phyloP scores from a whole-genome alignment of 37 sponge, comb jelly and placozoan species.

The Bolinopsis microptera region DNA sequence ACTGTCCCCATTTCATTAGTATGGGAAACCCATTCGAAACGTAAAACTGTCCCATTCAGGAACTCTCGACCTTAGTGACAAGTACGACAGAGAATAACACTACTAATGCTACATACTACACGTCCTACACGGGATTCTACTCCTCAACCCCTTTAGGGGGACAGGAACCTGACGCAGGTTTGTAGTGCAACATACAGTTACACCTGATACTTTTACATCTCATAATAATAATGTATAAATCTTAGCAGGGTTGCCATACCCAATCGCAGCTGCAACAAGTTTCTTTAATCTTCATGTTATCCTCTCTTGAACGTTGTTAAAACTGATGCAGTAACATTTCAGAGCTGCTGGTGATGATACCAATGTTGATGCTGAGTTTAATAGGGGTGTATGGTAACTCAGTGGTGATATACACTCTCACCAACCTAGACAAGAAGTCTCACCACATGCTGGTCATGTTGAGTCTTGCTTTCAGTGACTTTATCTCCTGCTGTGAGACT shows the following conservation, averaged over 20 bases:
- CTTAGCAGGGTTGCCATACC: too few relatives aligned
- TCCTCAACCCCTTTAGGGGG: background rate
- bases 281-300: too few relatives aligned
- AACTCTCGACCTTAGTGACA: background rate
- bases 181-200: too few relatives aligned
- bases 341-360: slow-evolving; percentile 23
- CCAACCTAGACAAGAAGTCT: background rate
- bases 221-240: too few relatives aligned
- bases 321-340: too few relatives aligned
- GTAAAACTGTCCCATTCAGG: background rate
- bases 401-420: background rate
- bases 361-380: background rate
- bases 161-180: background rate
- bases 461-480: slow-evolving; percentile 33
- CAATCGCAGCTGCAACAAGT: too few relatives aligned
- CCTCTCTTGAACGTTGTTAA: too few relatives aligned
- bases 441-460: background rate
- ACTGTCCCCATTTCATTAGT: too few relatives aligned
- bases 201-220: too few relatives aligned
- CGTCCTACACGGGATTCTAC: background rate
- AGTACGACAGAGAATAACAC: background rate
- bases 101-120: background rate
- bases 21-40: too few relatives aligned
- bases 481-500: background rate
- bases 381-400: slow-evolving; percentile 2